Evolutionary conservation across 2,113 vertebrate genomes (phyloP), one percentile per base, ranked within the genome.

Genomic region (Muscicapa adusta): DNA sequence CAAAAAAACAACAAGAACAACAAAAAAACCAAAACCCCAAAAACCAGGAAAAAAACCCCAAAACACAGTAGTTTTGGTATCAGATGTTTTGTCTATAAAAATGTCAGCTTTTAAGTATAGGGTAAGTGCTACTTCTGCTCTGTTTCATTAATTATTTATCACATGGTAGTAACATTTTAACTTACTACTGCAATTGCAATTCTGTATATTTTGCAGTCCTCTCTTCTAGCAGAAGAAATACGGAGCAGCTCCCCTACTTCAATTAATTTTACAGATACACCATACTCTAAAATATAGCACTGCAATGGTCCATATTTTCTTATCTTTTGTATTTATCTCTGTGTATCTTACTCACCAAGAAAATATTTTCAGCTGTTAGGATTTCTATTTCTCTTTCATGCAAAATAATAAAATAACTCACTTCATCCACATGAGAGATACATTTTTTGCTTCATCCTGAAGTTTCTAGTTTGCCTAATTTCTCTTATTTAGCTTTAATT

Each of bases 341-440:
- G 2, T 67, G 20, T 42, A 40, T 94, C 92, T 89, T 67, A 66
- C 38, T 66, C 26, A 34, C 26, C 54, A 80, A 80, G 67, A 77
- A 80, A 86, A 33, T 67, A 72, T 60, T 85, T 91, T 76, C 57
- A 82, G 15, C 48, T 81, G 19, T 20, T 45, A 34, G 14, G 16
- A 74, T 80, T 86, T 83, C 66, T 88, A 40, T 67, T 71, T 76
- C 26, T 63, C 33, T 89, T 89, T 88, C 87, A 88, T 78, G 40
- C 19, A 84, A 91, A 88, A 29, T 71, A 85, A 88, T 94, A 89
- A 88, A 89, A 70, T 58, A 91, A 85, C 31, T 90, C 75, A 33
- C 71, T 95, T 85, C 40, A 66, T 78, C 75, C 88, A 68, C 1
- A 1, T 1, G 6, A 67, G 36, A 83, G 20, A 48, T 51, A 29